Conservation (phyloP, 2,888 invertebrate species). For the Tuberolachnus salignus region DNA sequence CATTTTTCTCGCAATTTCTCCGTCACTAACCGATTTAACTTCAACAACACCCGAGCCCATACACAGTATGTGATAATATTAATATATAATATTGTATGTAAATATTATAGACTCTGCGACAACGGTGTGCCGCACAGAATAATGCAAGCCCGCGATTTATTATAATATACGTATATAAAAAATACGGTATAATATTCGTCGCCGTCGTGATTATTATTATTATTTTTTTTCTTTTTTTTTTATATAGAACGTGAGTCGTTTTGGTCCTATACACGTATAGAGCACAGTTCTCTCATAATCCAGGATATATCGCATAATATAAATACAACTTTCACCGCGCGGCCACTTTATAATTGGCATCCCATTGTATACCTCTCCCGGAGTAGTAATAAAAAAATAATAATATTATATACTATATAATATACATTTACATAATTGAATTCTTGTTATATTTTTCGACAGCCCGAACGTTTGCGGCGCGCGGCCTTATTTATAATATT, state of each 20-base stretch:
- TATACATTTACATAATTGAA: conserved; percentile 56
- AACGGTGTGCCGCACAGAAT: too few species aligned
- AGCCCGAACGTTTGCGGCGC: not conserved
- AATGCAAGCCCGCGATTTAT: too few species aligned
- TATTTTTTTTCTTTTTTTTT: not conserved
- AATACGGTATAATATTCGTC: not conserved
- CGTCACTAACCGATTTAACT: too few species aligned
- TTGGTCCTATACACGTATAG: conserved; percentile 22
- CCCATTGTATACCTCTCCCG: conserved; percentile 39
- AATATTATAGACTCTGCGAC: too few species aligned
- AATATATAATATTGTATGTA: too few species aligned
- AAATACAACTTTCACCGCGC: conserved; percentile 49
- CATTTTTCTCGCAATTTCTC: too few species aligned
- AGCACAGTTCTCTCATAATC: conserved; percentile 39
- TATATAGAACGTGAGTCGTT: conserved; percentile 49
- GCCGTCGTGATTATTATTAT: conserved; percentile 27
- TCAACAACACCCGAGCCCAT: too few species aligned
- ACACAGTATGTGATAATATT: too few species aligned
- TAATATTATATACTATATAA: not conserved
- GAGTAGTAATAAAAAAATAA: too few species aligned
- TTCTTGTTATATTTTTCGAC: conserved; percentile 14
- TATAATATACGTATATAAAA: too few species aligned
- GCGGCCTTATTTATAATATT: too few species aligned
- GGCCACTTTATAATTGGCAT: conserved; percentile 48
- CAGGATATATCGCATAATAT: conserved; percentile 22